Evolutionary conservation across 2,797 vertebrate species (phyloP).

Genomic region (Carduelis carduelis): DNA sequence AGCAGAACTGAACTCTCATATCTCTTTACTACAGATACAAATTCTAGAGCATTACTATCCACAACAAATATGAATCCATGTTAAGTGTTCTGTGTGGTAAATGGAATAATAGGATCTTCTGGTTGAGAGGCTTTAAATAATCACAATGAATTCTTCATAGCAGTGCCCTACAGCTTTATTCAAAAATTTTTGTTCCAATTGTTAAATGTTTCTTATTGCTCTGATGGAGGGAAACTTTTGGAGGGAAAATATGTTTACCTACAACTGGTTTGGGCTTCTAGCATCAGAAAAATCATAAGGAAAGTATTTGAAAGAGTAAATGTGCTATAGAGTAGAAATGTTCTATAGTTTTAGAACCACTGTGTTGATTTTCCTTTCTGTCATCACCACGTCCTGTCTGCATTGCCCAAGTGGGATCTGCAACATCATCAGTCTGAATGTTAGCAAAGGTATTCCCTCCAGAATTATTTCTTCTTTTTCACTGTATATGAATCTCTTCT

Average conservation of each 20-base stretch:
- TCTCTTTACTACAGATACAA: neutral
- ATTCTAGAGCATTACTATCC: neutral
- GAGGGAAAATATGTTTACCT: neutral
- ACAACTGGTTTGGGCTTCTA: neutral
- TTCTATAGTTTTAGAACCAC: neutral
- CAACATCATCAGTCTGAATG: neutral
- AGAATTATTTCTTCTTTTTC: neutral
- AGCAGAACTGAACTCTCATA: neutral
- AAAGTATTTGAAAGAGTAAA: neutral
- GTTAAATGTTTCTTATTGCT: neutral
- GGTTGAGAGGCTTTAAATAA: neutral
- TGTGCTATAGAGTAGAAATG: neutral
- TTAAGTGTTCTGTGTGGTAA: neutral
- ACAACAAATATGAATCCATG: neutral
- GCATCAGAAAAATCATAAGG: neutral
- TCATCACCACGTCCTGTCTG: neutral
- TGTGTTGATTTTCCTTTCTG: neutral
- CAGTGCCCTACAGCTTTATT: neutral
- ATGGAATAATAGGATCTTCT: neutral
- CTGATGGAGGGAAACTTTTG: neutral
- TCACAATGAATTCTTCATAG: neutral
- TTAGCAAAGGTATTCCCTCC: neutral
- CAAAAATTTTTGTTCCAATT: neutral
- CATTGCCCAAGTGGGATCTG: rapidly evolving
- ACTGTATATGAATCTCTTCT: neutral